Conservation (phyloP, 1,140 invertebrate genomes). For the Propsilocerus akamusi region DNA sequence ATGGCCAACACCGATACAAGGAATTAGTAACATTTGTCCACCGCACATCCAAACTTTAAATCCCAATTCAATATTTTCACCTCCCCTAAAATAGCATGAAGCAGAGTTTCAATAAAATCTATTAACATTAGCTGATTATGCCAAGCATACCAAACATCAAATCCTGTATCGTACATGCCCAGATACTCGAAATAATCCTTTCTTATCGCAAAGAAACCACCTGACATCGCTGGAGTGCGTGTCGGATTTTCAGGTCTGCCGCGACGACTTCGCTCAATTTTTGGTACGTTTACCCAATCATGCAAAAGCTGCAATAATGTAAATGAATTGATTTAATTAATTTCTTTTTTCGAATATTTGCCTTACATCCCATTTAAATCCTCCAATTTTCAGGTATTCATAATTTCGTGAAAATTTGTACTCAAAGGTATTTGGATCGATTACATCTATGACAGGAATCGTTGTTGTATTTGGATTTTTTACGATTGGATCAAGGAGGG, state of each 20-base stretch:
- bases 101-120: not conserved
- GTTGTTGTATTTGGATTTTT: constrained; percentile 31
- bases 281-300: not conserved
- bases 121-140: constrained; percentile 29
- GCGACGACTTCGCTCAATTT: not conserved
- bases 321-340: too few species aligned
- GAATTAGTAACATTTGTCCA: constrained; percentile 54
- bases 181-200: not conserved
- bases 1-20: constrained; percentile 71
- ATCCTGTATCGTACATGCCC: not conserved
- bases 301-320: too few species aligned
- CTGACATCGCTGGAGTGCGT: constrained; percentile 65
- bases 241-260: constrained; percentile 74
- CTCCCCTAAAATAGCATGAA: constrained; percentile 46
- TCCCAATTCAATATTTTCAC: not conserved
- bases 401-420: not conserved
- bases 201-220: not conserved
- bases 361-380: constrained; percentile 1
- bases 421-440: not conserved
- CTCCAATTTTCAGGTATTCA: not conserved
- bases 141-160: constrained; percentile 66
- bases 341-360: too few species aligned
- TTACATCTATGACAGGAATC: not conserved
- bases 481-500: constrained; percentile 52
- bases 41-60: constrained; percentile 35